Conservation (phyloP, 2,797 vertebrate genomes). For the Bradypodion pumilum region DNA sequence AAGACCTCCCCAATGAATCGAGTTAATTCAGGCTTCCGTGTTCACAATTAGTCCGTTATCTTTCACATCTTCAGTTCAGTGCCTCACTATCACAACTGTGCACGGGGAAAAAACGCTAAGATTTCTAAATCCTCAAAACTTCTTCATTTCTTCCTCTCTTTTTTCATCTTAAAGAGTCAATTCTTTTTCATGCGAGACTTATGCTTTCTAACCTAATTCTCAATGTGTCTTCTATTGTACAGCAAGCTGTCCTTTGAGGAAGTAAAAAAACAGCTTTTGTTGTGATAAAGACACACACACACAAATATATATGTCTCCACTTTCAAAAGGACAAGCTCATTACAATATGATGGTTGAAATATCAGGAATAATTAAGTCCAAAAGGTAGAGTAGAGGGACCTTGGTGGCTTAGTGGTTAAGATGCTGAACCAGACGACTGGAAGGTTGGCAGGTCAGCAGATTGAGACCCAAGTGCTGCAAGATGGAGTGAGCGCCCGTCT, state of each 20-base stretch:
- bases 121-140: slow-evolving; percentile 64
- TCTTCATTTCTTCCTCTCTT: slow-evolving; percentile 3
- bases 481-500: too few relatives aligned
- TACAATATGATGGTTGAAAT: slow-evolving; percentile 69
- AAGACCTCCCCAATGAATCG: slow-evolving; percentile 64
- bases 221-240: slow-evolving; percentile 70
- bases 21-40: slow-evolving; percentile 65
- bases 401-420: too few relatives aligned
- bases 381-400: slow-evolving; percentile 29
- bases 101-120: slow-evolving; percentile 40
- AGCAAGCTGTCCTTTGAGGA: slow-evolving; percentile 58
- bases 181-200: slow-evolving; percentile 70
- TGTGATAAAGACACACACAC: slow-evolving; percentile 69
- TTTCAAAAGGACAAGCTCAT: slow-evolving; percentile 72
- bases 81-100: slow-evolving; percentile 44
- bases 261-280: slow-evolving; percentile 68
- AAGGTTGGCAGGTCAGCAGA: too few relatives aligned
- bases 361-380: slow-evolving; percentile 68
- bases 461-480: too few relatives aligned
- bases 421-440: too few relatives aligned
- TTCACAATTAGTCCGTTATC: slow-evolving; percentile 64
- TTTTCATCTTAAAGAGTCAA: slow-evolving; percentile 59
- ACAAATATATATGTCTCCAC: slow-evolving; percentile 61
- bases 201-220: slow-evolving; percentile 71
- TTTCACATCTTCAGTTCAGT: slow-evolving; percentile 56